phyloP scores from a whole-genome alignment of 2,888 invertebrate genomes.

The Lithophane socia region DNA sequence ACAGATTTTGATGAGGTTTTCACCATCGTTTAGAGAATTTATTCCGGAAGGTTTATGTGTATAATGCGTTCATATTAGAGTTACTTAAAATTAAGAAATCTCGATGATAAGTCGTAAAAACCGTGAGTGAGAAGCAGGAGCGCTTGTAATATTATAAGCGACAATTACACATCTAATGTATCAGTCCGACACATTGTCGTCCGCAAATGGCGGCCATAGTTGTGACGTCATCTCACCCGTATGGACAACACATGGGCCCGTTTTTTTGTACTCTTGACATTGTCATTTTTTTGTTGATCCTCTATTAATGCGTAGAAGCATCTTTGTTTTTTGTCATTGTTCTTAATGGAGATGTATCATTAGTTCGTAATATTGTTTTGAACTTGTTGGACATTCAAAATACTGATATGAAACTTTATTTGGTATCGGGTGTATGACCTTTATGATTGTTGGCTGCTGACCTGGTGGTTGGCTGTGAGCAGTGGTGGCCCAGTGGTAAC shows the following conservation, averaged over 20 bases:
- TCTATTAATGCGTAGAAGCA: constrained; percentile 21
- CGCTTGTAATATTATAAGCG: background rate
- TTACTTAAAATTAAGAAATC: no score
- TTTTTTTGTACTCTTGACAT: constrained; percentile 33
- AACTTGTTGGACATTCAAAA: background rate
- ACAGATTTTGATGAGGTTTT: no score
- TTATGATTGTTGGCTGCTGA: background rate
- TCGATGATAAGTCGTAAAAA: no score
- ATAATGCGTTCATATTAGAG: no score
- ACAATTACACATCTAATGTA: constrained; percentile 28
- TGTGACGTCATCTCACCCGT: constrained; percentile 53
- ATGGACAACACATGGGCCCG: constrained; percentile 48
- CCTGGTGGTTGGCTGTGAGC: no score
- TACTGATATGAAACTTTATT: background rate
- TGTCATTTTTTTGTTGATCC: constrained; percentile 37
- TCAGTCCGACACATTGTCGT: constrained; percentile 41
- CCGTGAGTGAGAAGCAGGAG: no score
- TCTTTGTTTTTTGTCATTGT: constrained; percentile 10
- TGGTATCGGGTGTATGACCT: background rate
- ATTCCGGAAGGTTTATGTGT: no score
- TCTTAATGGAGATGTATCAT: constrained; percentile 1
- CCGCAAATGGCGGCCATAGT: constrained; percentile 34
- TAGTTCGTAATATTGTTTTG: background rate
- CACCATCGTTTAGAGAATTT: no score
- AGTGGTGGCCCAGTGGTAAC: no score